A percentile compares a stretch with the other conserved stretches of the same genome.
Evolutionary conservation across 2,888 invertebrate genomes (phyloP).

Genomic region (Ectobius pallidus): DNA sequence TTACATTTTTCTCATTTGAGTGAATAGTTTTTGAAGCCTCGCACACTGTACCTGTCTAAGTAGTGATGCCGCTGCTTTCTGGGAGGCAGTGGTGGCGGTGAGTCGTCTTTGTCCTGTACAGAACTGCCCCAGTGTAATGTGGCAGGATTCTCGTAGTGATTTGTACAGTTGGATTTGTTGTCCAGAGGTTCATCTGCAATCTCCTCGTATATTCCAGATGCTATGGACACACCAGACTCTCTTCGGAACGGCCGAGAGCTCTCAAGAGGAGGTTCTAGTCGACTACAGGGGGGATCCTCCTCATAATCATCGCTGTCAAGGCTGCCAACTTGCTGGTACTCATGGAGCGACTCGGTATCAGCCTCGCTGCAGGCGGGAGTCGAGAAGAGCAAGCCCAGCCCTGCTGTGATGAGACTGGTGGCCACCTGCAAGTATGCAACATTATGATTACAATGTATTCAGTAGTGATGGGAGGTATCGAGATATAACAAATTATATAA

Average conservation of each 20-base stretch:
- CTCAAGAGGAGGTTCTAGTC: neutral
- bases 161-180: constrained; percentile 28
- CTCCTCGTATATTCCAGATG: constrained; percentile 74
- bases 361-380: constrained; percentile 57
- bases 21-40: no score
- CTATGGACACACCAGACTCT: constrained; percentile 64
- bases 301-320: constrained; percentile 33
- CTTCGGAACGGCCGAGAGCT: constrained; percentile 53
- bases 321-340: constrained; percentile 42
- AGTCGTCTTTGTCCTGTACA: constrained; percentile 11
- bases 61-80: constrained; percentile 34
- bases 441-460: no score
- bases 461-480: no score
- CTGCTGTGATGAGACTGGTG: constrained; percentile 52
- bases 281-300: constrained; percentile 16
- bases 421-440: constrained; percentile 50
- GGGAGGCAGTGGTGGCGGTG: constrained; percentile 44
- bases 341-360: constrained; percentile 52
- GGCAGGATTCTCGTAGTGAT: constrained; percentile 35
- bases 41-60: constrained; percentile 15
- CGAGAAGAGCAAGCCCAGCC: constrained; percentile 50
- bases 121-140: neutral
- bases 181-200: constrained; percentile 62
- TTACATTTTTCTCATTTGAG: no score
- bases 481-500: no score